phyloP scores from a whole-genome alignment of 2,797 vertebrate species.

The Threskiornis aethiopicus region DNA sequence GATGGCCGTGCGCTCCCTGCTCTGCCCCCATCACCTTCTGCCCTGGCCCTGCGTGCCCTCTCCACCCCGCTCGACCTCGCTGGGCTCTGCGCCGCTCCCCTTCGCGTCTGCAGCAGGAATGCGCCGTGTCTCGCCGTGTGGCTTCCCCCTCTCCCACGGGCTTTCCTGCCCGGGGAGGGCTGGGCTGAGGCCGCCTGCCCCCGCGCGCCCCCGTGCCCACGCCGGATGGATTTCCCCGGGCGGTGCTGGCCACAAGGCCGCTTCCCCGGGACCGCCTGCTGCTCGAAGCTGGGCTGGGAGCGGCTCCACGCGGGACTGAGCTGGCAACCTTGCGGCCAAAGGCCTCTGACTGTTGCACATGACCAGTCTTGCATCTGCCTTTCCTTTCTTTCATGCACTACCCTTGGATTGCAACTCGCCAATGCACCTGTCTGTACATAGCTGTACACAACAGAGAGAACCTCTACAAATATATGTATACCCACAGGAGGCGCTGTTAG shows the following conservation, averaged over 20 bases:
- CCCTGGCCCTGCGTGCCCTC: background rate
- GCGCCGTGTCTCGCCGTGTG: background rate
- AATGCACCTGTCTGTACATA: conserved; percentile 51
- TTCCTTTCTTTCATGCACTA: conserved; percentile 35
- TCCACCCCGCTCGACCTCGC: background rate
- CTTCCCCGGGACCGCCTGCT: background rate
- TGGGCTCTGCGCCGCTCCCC: background rate
- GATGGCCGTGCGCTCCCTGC: background rate
- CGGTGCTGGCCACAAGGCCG: background rate
- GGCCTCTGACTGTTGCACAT: background rate
- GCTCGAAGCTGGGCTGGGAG: background rate
- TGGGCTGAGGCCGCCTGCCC: background rate
- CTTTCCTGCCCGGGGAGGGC: background rate
- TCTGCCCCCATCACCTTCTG: background rate
- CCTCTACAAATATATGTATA: background rate
- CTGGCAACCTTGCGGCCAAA: background rate
- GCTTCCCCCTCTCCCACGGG: background rate
- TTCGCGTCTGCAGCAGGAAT: background rate
- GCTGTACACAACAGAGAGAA: conserved; percentile 1
- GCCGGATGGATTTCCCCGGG: background rate
- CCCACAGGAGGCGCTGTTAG: conserved; percentile 6
- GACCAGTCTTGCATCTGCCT: conserved; percentile 28
- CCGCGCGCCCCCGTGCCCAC: background rate
- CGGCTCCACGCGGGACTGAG: background rate
- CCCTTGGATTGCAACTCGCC: conserved; percentile 61